Base-by-base conservation (phyloP, 2,888 invertebrate species). In the Tachina fera region DNA sequence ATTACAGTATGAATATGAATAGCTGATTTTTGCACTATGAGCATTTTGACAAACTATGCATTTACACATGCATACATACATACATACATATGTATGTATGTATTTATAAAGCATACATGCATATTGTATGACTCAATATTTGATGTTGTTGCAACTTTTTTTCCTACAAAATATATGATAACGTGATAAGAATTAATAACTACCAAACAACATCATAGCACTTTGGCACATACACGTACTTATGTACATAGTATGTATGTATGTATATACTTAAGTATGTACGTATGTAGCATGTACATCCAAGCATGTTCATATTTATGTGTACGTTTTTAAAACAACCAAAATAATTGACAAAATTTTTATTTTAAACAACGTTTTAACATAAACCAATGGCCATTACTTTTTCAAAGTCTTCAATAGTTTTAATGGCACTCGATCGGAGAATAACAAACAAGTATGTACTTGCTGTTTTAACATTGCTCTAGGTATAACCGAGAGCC, bases 111-210 rank as follows among this genome's bases (percentile, higher is more conserved):
- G 19, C 53, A 58, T 9, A 41, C 10, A 10, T 65, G 16, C 14
- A 41, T 58, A 14, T 45, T 70, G 19, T 60, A 77, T 84, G 72
- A 84, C 72, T 81, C 80, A 84, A 75, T 67, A 47, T 49, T 41
- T 78, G 31, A 53, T 53, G 43, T 45, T 14, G 45, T 8, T 49
- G 41, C 45, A 31, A 31, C 3, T 10, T 19, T 47, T 49, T 10
- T 47, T 61, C n/a, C 39, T 41, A 72, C 14, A 58, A 61, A 51
- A 75, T 53, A 14, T 68, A 39, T 60, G 79, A 84, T 79, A 79
- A 81, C 80, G 81, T 78, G 81, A 85, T 85, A 85, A 82, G 85
- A 84, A 81, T 76, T 67, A 71, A 16, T 65, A 77, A 84, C 80
- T 74, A 67, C 45, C 61, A 63, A 61, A 43, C 77, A 67, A 68